Conservation (phyloP, 2,888 invertebrate genomes). For the Ophion obscuratus region DNA sequence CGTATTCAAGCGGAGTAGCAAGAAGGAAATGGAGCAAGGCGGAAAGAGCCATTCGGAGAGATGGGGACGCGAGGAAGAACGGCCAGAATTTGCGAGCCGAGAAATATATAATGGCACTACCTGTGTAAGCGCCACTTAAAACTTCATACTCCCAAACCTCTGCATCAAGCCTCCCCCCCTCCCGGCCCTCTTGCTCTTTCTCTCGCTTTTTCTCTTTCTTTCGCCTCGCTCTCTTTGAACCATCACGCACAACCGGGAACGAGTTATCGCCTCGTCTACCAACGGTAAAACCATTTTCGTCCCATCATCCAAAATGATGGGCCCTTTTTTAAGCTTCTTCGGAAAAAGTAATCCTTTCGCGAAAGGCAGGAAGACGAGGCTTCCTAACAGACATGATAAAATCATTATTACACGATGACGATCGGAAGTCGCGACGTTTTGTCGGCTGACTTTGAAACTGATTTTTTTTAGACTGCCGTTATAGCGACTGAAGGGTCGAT, state of each 20-base stretch:
- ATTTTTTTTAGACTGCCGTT: not conserved
- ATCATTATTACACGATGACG: not conserved
- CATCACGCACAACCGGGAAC: constrained; percentile 3
- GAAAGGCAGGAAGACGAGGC: not conserved
- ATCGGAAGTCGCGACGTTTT: not conserved
- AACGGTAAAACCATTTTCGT: constrained; percentile 24
- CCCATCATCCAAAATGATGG: constrained; percentile 1
- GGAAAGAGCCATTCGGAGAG: constrained; percentile 50
- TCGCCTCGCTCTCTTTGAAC: constrained; percentile 48
- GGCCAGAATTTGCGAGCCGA: constrained; percentile 53
- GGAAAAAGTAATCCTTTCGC: not conserved
- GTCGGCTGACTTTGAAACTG: not conserved
- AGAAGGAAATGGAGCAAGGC: constrained; percentile 51
- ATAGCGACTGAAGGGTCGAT: not conserved
- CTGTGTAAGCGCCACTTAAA: constrained; percentile 76
- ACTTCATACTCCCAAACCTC: constrained; percentile 72
- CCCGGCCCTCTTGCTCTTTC: not conserved
- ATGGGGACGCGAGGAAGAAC: constrained; percentile 36
- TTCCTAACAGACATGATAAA: not conserved
- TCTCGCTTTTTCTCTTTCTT: not conserved
- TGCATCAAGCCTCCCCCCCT: not conserved
- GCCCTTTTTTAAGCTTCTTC: not conserved
- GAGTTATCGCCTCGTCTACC: constrained; percentile 25
- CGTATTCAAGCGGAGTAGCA: constrained; percentile 44
- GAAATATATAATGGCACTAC: constrained; percentile 72